phyloP scores from a whole-genome alignment of 1,140 invertebrate genomes.

The Pseudomyrmex sp. region DNA sequence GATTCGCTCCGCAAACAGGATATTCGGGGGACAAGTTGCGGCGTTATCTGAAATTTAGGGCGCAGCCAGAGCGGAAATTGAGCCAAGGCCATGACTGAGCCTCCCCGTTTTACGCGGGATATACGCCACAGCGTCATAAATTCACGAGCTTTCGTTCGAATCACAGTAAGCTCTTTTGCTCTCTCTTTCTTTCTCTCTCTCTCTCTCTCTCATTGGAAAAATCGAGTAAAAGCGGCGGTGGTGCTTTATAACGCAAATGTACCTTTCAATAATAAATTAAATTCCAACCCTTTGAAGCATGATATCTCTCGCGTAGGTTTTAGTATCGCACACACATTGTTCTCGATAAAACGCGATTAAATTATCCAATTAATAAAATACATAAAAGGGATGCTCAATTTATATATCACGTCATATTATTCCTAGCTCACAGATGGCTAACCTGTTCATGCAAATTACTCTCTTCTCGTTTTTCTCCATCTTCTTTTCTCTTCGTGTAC shows the following conservation, averaged over 20 bases:
- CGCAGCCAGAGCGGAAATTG: conserved; percentile 68
- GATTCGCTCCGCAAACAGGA: conserved; percentile 59
- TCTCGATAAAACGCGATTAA: background rate
- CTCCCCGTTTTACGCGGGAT: conserved; percentile 59
- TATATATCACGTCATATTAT: background rate
- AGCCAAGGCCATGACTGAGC: conserved; percentile 63
- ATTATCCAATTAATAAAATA: background rate
- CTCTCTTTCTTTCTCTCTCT: background rate
- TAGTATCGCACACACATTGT: background rate
- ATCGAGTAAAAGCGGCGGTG: conserved; percentile 15
- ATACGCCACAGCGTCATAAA: conserved; percentile 59
- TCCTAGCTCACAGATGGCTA: background rate
- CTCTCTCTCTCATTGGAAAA: background rate
- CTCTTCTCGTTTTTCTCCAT: too few relatives aligned
- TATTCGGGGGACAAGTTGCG: conserved; percentile 69
- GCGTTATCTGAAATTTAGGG: conserved; percentile 73
- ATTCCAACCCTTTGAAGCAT: background rate
- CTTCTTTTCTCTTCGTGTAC: background rate
- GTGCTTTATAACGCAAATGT: background rate
- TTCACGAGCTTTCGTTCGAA: conserved; percentile 70
- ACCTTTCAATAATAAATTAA: background rate
- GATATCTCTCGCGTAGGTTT: background rate
- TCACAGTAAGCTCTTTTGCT: conserved; percentile 60
- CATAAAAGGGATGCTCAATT: background rate
- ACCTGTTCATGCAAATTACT: background rate